Conservation (phyloP, 2,888 invertebrate genomes). For the Hermaeophaga mercurialis region DNA sequence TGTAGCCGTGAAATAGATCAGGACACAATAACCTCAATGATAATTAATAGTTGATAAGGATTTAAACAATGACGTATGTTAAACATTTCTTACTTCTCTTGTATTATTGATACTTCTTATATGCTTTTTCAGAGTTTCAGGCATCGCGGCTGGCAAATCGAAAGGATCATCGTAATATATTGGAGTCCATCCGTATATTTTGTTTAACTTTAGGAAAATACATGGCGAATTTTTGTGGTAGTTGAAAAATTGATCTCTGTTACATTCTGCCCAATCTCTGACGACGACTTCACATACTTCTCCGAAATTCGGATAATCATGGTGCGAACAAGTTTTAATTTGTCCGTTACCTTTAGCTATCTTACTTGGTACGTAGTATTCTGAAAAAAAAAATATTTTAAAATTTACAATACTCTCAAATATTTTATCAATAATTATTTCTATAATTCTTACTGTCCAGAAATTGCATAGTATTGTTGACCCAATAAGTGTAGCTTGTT, state of each 20-base stretch:
- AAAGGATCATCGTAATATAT: conserved; percentile 76
- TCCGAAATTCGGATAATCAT: conserved; percentile 57
- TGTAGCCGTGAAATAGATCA: too few relatives aligned
- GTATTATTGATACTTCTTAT: conserved; percentile 60
- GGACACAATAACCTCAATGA: too few relatives aligned
- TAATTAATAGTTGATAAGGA: too few relatives aligned
- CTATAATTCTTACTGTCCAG: conserved; percentile 69
- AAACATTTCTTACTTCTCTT: conserved; percentile 59
- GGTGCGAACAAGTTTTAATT: conserved; percentile 52
- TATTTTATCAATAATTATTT: too few relatives aligned
- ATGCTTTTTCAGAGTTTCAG: conserved; percentile 69
- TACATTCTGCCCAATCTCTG: conserved; percentile 79
- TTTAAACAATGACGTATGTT: too few relatives aligned
- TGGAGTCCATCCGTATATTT: conserved; percentile 91
- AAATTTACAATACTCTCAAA: too few relatives aligned
- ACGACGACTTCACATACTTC: conserved; percentile 88
- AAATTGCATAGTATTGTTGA: conserved; percentile 73
- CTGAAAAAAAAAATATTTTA: conserved; percentile 42
- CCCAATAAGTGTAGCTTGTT: conserved; percentile 80
- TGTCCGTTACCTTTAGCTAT: conserved; percentile 56
- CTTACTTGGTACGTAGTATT: conserved; percentile 55
- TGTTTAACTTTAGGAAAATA: conserved; percentile 93
- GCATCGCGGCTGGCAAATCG: conserved; percentile 76
- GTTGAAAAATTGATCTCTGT: conserved; percentile 83
- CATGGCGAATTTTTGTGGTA: conserved; percentile 93